Evolutionary conservation across 2,888 invertebrate species (phyloP).

Genomic region (Dynastes maya): DNA sequence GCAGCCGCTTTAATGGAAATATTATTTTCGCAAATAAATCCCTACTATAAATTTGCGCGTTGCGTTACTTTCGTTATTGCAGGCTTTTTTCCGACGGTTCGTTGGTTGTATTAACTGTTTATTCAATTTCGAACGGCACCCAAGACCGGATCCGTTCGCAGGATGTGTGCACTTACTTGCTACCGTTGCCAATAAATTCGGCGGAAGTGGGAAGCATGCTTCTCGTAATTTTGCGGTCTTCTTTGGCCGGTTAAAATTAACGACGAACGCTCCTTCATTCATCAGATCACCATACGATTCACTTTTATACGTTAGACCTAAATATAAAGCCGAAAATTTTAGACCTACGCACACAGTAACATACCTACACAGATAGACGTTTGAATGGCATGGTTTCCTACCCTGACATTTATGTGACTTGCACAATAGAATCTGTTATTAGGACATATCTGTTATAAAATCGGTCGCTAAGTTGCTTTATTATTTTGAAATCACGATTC

Average conservation of each 20-base stretch:
- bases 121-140: conserved; percentile 28
- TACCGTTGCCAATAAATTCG: conserved; percentile 56
- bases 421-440: too few species aligned
- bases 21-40: conserved; percentile 13
- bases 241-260: conserved; percentile 57
- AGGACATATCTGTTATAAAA: too few species aligned
- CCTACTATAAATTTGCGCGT: background rate
- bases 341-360: background rate
- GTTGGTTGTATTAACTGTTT: conserved; percentile 27
- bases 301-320: conserved; percentile 1
- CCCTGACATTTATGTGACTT: too few species aligned
- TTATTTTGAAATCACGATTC: too few species aligned
- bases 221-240: conserved; percentile 60
- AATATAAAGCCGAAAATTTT: background rate
- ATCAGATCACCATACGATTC: conserved; percentile 22
- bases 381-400: too few species aligned
- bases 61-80: background rate
- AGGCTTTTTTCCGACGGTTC: background rate
- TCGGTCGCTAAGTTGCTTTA: too few species aligned
- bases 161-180: conserved; percentile 51
- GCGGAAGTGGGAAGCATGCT: conserved; percentile 61
- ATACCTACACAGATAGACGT: too few species aligned
- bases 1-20: conserved; percentile 12
- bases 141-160: conserved; percentile 45
- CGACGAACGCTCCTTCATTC: conserved; percentile 43